Percentiles rank a stretch among this genome's conserved stretches.
Conservation (phyloP, 2,113 vertebrate species). For the Lampris megalopsis region DNA sequence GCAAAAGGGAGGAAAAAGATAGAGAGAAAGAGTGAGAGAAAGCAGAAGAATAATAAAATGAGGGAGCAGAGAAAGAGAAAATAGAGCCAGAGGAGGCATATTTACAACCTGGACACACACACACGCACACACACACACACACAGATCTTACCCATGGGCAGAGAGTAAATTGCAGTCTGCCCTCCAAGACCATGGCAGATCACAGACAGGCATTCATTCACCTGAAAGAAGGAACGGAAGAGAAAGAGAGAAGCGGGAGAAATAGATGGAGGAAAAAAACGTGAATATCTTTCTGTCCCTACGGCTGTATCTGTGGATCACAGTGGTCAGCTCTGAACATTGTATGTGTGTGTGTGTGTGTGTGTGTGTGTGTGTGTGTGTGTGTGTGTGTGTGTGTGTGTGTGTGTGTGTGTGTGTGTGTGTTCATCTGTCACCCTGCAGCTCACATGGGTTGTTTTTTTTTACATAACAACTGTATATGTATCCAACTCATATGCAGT, state of each 20-base stretch:
- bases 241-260: constrained; percentile 38
- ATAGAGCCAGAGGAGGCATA: constrained; percentile 88
- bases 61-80: constrained; percentile 64
- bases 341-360: constrained; percentile 10
- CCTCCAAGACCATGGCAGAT: constrained; percentile 73
- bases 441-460: too few species aligned
- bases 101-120: constrained; percentile 96
- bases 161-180: constrained; percentile 93
- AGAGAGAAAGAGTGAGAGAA: constrained; percentile 80
- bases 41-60: constrained; percentile 67
- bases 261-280: constrained; percentile 40
- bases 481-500: too few species aligned
- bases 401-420: neutral
- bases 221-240: constrained; percentile 66
- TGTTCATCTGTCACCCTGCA: neutral
- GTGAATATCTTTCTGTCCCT: constrained; percentile 31
- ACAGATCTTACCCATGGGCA: constrained; percentile 81
- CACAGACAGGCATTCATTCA: constrained; percentile 64
- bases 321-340: constrained; percentile 58
- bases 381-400: neutral
- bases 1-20: neutral
- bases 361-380: neutral
- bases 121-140: constrained; percentile 86
- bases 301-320: constrained; percentile 24
- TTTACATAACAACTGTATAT: too few species aligned